Conservation (phyloP, 2,113 vertebrate genomes). For the Polyodon spathula region DNA sequence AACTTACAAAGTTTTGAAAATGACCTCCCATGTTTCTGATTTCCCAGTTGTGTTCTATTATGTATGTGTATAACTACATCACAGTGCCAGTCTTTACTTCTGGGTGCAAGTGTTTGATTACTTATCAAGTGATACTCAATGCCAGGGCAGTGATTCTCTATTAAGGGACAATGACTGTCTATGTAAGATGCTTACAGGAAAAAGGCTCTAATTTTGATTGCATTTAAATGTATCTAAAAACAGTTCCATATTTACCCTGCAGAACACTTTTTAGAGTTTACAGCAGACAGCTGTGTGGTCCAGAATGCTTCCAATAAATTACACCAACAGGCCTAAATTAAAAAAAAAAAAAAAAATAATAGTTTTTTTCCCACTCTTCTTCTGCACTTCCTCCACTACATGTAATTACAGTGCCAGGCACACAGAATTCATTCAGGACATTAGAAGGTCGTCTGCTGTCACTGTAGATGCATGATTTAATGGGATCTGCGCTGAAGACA, state of each 20-base stretch:
- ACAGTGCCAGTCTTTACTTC: no score
- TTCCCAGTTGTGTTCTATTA: no score
- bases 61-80: no score
- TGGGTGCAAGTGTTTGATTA: no score
- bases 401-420: slow-evolving; percentile 13
- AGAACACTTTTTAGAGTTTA: neutral
- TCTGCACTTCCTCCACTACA: neutral
- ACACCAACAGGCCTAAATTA: neutral
- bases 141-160: no score
- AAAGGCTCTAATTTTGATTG: neutral
- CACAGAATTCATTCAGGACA: slow-evolving; percentile 6
- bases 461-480: neutral
- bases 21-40: no score
- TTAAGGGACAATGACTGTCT: no score
- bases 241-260: no score
- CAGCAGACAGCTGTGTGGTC: slow-evolving; percentile 2
- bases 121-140: no score
- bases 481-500: slow-evolving; percentile 5
- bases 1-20: no score
- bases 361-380: neutral
- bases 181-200: no score
- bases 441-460: neutral
- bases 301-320: neutral
- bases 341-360: neutral
- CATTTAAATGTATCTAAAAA: neutral